A percentile compares a stretch with the other conserved stretches of the same genome.
These are phyloP conservation scores for Tetranychus piercei DNA, from an alignment of 2,888 invertebrate genomes.

Conservation along the genomic window DNA sequence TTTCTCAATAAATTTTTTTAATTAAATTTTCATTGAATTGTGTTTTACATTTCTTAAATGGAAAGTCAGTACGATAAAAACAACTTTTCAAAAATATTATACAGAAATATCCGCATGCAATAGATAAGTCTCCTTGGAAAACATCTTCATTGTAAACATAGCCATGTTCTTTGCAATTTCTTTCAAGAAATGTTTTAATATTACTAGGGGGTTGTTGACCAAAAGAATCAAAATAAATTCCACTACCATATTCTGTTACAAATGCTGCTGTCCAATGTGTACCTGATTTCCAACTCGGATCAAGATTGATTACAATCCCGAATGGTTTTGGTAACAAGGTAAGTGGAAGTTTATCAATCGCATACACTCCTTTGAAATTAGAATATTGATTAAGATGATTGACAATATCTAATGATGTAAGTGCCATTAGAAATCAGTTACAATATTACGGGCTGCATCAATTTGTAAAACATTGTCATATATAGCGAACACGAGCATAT, in stretches of 20 bases:
- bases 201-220: neutral
- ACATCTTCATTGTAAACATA: no score
- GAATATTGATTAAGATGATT: no score
- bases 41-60: no score
- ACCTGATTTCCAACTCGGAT: neutral
- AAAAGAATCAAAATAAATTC: neutral
- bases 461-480: constrained; percentile 11
- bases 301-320: constrained; percentile 4
- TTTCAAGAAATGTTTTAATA: neutral
- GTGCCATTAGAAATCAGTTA: constrained; percentile 12
- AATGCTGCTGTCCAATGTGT: constrained; percentile 8
- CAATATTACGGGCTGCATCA: neutral
- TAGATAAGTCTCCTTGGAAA: no score
- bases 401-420: neutral
- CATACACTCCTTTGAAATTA: constrained; percentile 1
- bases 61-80: no score
- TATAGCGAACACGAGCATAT: no score
- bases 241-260: neutral
- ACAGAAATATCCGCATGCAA: no score
- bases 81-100: no score
- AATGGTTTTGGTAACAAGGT: neutral
- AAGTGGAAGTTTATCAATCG: neutral
- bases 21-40: no score
- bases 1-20: no score
- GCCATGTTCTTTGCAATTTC: no score